Base-by-base conservation (phyloP, 2,113 vertebrate species). In the Apteryx mantelli region DNA sequence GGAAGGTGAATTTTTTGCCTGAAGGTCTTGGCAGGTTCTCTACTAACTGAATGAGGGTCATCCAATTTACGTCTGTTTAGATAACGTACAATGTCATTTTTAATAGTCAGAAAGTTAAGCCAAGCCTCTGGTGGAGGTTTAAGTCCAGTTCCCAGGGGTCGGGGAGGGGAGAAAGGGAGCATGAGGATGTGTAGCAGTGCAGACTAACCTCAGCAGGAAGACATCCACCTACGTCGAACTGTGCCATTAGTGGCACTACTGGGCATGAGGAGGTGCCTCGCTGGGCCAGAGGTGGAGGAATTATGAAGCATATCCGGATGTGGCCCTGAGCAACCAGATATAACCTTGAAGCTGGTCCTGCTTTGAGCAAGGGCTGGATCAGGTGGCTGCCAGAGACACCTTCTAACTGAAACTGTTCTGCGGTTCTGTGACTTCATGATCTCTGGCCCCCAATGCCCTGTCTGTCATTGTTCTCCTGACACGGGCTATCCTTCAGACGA, bases 11-110 rank as follows among this genome's bases (percentile, higher is more conserved):
- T 69, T 61, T 25, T 7, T 91, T 93, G 78, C 89, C 89, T 82
- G 48, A 60, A 94, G 89, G 82, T 53, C 28, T 93, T 58, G 79
- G 81, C 53, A 93, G 53, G 32, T 82, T 89, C 76, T 91, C 30
- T 81, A 66, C 13, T 38, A 93, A 83, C 9, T 0, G 3, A 2
- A 7, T 91, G 68, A 90, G 19, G 15, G 91, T 94, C 85, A 91
- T 91, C 87, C 66, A 66, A 70, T 77, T 95, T 87, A 71, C 3
- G 6, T 88, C 44, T 95, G 19, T 73, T 69, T 48, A 30, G 65
- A 76, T 78, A 93, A 46, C 46, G 50, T 20, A 34, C 40, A 76
- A 90, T 87, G 52, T 64, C 42, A 91, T 79, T 34, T 76, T 82
- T 91, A 96, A 88, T 63, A 89, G 46, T 34, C 20, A 70, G 65